These are phyloP conservation scores for Sebastes kiyomatsui DNA, from an alignment of 2,797 vertebrate species.

Conservation along the genomic window DNA sequence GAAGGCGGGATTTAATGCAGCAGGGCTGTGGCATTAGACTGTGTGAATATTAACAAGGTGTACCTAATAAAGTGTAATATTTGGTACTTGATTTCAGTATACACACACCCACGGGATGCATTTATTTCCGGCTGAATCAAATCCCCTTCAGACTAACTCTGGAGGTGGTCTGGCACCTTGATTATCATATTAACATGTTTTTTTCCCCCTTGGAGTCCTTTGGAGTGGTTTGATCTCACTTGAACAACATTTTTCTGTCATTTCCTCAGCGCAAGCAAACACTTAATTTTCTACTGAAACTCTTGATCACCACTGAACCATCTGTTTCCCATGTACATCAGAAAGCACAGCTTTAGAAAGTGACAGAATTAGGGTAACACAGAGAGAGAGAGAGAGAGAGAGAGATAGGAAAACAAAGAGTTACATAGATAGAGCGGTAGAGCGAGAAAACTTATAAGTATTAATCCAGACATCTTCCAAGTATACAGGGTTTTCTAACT, in stretches of 20 bases:
- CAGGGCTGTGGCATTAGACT: neutral
- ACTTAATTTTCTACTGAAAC: neutral
- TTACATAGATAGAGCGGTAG: neutral
- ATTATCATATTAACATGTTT: neutral
- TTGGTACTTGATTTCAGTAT: neutral
- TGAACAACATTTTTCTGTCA: neutral
- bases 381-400: neutral
- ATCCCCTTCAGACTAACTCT: neutral
- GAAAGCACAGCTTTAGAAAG: neutral
- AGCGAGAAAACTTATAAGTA: neutral
- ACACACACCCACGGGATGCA: neutral
- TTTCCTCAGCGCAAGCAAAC: neutral
- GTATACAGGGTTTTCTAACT: neutral
- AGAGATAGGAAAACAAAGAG: neutral
- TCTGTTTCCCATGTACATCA: neutral
- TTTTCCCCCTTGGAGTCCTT: neutral
- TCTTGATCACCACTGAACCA: neutral
- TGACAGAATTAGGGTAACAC: neutral
- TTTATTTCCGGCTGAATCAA: constrained; percentile 13
- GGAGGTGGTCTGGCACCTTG: constrained; percentile 16
- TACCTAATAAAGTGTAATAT: neutral
- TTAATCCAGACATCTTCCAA: neutral
- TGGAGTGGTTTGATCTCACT: neutral
- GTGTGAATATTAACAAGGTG: neutral
- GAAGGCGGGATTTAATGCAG: neutral